A percentile compares a stretch with the other conserved stretches of the same genome.
Evolutionary conservation across 2,888 invertebrate species (phyloP).

Genomic region (Lobophora halterata): DNA sequence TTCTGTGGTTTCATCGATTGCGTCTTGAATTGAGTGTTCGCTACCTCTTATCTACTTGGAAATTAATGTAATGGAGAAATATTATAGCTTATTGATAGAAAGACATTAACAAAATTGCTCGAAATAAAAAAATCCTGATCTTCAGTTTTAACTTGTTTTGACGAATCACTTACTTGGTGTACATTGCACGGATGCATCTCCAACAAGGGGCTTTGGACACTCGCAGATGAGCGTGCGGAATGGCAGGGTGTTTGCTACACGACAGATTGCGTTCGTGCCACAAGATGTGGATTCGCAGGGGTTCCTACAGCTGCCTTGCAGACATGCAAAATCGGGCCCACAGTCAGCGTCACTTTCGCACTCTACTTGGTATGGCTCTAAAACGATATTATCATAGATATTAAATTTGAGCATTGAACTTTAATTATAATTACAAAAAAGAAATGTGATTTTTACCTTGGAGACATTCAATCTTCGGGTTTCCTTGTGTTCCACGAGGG

Average conservation of each 20-base stretch:
- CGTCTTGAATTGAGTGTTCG: constrained; percentile 12
- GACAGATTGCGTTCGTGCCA: constrained; percentile 89
- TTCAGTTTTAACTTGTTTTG: too few relatives aligned
- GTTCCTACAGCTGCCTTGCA: constrained; percentile 88
- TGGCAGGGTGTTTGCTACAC: constrained; percentile 92
- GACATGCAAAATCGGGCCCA: constrained; percentile 91
- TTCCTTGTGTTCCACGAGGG: constrained; percentile 89
- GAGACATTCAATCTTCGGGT: constrained; percentile 85
- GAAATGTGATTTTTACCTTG: too few relatives aligned
- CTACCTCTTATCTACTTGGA: too few relatives aligned
- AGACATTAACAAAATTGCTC: too few relatives aligned
- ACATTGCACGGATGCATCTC: constrained; percentile 93
- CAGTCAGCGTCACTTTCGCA: constrained; percentile 92
- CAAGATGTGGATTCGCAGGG: constrained; percentile 91
- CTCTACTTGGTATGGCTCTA: constrained; percentile 79
- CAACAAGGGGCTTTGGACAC: constrained; percentile 90
- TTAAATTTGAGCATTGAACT: background rate
- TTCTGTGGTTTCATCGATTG: constrained; percentile 12
- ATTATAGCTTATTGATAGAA: too few relatives aligned
- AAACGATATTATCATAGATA: constrained; percentile 22
- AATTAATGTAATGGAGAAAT: background rate
- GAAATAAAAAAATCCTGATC: too few relatives aligned
- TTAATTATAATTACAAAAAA: background rate
- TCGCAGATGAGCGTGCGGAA: constrained; percentile 93
- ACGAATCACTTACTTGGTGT: constrained; percentile 88